Evolutionary conservation across 1,140 invertebrate species (phyloP).

Genomic region (Drosophila micromelanica): DNA sequence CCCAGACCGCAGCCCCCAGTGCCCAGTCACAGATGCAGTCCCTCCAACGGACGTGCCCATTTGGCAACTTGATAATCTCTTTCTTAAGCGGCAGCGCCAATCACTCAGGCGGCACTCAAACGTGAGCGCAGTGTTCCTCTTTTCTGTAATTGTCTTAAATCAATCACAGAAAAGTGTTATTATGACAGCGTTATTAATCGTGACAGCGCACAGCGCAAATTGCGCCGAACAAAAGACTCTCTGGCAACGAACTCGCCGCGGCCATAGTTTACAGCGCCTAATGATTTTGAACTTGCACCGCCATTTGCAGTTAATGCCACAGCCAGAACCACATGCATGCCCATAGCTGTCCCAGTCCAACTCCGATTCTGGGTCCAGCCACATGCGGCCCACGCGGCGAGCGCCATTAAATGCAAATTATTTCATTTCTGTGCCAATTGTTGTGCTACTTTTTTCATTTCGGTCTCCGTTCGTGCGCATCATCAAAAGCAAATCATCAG

Average conservation of each 20-base stretch:
- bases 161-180: slow-evolving; percentile 83
- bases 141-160: slow-evolving; percentile 83
- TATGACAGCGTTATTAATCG: slow-evolving; percentile 83
- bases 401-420: slow-evolving; percentile 83
- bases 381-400: slow-evolving; percentile 68
- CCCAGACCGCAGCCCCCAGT: slow-evolving; percentile 26
- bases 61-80: slow-evolving; percentile 83
- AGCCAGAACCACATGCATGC: slow-evolving; percentile 44
- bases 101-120: slow-evolving; percentile 73
- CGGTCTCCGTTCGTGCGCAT: slow-evolving; percentile 72
- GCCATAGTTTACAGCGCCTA: slow-evolving; percentile 48
- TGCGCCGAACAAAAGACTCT: slow-evolving; percentile 52
- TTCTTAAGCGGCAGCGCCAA: slow-evolving; percentile 80
- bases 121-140: slow-evolving; percentile 80
- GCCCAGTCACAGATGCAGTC: slow-evolving; percentile 18
- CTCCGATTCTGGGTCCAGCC: slow-evolving; percentile 27
- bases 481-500: slow-evolving; percentile 79
- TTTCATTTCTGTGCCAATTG: slow-evolving; percentile 83
- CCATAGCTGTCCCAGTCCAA: slow-evolving; percentile 13
- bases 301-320: slow-evolving; percentile 72
- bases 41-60: slow-evolving; percentile 72
- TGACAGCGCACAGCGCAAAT: slow-evolving; percentile 73
- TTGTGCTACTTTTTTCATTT: slow-evolving; percentile 79
- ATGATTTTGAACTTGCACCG: slow-evolving; percentile 79
- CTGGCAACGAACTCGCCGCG: slow-evolving; percentile 28